Percentiles rank a stretch among this genome's conserved stretches.
Conservation (phyloP, 2,888 invertebrate species). For the Dermolepida albohirtum region DNA sequence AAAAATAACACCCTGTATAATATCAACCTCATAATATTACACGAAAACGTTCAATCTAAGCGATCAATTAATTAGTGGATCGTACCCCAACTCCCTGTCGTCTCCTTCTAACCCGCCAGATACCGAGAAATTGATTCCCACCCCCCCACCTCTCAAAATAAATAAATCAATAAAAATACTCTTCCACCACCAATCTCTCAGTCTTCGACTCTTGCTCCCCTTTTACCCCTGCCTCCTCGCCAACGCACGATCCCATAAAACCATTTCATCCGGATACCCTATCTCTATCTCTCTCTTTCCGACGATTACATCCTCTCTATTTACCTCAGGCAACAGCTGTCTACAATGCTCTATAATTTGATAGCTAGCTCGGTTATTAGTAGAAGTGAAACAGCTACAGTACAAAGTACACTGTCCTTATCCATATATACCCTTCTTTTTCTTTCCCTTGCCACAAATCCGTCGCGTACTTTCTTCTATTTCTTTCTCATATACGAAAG, state of each 20-base stretch:
- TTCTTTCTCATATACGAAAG: constrained; percentile 23
- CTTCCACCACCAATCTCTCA: constrained; percentile 29
- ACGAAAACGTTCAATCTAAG: constrained; percentile 34
- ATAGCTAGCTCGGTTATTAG: constrained; percentile 36
- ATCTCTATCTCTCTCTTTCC: constrained; percentile 23
- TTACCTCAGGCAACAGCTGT: constrained; percentile 37
- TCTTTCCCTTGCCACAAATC: background rate
- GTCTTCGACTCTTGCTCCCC: constrained; percentile 9
- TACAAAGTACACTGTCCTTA: background rate
- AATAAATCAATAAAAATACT: constrained; percentile 39
- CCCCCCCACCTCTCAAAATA: constrained; percentile 24
- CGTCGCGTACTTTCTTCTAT: constrained; percentile 11
- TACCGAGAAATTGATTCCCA: constrained; percentile 34
- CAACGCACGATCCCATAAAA: constrained; percentile 11
- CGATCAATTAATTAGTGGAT: constrained; percentile 33
- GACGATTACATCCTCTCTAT: constrained; percentile 31
- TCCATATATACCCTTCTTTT: constrained; percentile 8
- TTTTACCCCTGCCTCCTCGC: constrained; percentile 4
- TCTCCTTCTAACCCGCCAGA: constrained; percentile 10
- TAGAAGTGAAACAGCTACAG: constrained; percentile 28
- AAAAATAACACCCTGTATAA: constrained; percentile 16
- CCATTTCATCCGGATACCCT: constrained; percentile 35
- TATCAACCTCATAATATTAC: constrained; percentile 12
- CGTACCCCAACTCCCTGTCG: constrained; percentile 1
- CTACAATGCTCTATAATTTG: constrained; percentile 34